These are phyloP conservation scores for Sarcophaga caerulescens DNA, from an alignment of 2,888 invertebrate species.

Conservation along the genomic window DNA sequence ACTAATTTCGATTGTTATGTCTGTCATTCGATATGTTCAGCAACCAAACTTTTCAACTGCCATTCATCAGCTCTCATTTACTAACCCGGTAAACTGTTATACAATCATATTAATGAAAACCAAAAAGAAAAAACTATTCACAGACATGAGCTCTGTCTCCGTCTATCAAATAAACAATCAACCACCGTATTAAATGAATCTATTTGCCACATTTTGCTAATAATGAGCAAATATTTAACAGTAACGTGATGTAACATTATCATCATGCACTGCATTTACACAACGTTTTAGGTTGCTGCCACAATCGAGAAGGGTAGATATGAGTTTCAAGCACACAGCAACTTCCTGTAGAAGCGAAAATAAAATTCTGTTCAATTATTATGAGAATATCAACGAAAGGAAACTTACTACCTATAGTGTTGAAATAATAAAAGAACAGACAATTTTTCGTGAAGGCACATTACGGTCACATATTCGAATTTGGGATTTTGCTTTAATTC, in stretches of 20 bases:
- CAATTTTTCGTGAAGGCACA: slow-evolving; percentile 16
- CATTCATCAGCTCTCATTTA: too few species aligned
- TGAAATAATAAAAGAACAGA: slow-evolving; percentile 14
- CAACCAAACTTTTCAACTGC: background rate
- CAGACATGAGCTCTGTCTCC: background rate
- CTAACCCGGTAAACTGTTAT: background rate
- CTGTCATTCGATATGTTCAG: background rate
- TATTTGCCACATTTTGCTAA: slow-evolving; percentile 58
- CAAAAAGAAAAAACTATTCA: too few species aligned
- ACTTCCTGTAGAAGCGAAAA: slow-evolving; percentile 7
- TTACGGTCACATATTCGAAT: background rate
- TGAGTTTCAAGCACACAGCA: background rate
- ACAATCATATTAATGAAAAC: too few species aligned
- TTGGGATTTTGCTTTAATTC: background rate
- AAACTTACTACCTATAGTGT: slow-evolving; percentile 49
- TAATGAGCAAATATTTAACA: slow-evolving; percentile 64
- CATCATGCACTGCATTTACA: background rate
- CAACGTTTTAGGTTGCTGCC: slow-evolving; percentile 35
- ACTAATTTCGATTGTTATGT: slow-evolving; percentile 29
- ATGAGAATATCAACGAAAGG: slow-evolving; percentile 46
- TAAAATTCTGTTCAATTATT: slow-evolving; percentile 44
- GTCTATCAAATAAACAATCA: slow-evolving; percentile 39
- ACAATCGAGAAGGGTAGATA: background rate
- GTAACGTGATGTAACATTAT: slow-evolving; percentile 54
- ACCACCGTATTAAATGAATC: slow-evolving; percentile 39